These are phyloP conservation scores for Andrena camellia DNA, from an alignment of 2,888 invertebrate species.

Conservation along the genomic window DNA sequence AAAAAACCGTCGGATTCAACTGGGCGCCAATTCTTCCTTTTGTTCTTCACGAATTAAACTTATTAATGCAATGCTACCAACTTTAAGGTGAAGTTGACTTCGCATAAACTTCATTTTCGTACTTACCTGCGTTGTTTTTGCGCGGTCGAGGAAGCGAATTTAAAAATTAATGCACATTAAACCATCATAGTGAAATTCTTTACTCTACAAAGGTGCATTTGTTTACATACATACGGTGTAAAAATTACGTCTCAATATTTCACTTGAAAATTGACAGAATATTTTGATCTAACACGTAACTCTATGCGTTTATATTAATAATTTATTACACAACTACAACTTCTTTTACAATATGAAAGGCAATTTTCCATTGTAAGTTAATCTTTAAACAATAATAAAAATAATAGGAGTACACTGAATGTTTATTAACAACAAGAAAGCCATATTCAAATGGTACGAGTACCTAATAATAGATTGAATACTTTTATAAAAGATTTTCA, in stretches of 20 bases:
- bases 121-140: slow-evolving; percentile 5
- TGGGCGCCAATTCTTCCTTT: background rate
- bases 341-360: slow-evolving; percentile 29
- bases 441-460: background rate
- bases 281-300: slow-evolving; percentile 27
- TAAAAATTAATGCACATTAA: slow-evolving; percentile 12
- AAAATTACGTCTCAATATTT: slow-evolving; percentile 27
- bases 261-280: slow-evolving; percentile 34
- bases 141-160: slow-evolving; percentile 7
- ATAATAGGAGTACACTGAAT: background rate
- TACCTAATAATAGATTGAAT: slow-evolving; percentile 10
- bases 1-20: background rate
- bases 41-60: background rate
- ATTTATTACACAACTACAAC: slow-evolving; percentile 39
- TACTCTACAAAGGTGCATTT: slow-evolving; percentile 23
- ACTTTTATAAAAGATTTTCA: slow-evolving; percentile 11
- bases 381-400: slow-evolving; percentile 13
- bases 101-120: background rate
- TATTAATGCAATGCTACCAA: slow-evolving; percentile 13
- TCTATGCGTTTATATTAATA: slow-evolving; percentile 39
- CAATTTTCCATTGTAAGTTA: slow-evolving; percentile 13
- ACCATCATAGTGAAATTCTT: slow-evolving; percentile 29
- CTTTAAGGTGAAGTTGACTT: background rate
- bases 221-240: slow-evolving; percentile 33
- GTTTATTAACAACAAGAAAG: slow-evolving; percentile 11